Percentiles rank a stretch among this genome's conserved stretches.
phyloP scores from a whole-genome alignment of 2,888 invertebrate genomes.

The Thereva nobilitata region DNA sequence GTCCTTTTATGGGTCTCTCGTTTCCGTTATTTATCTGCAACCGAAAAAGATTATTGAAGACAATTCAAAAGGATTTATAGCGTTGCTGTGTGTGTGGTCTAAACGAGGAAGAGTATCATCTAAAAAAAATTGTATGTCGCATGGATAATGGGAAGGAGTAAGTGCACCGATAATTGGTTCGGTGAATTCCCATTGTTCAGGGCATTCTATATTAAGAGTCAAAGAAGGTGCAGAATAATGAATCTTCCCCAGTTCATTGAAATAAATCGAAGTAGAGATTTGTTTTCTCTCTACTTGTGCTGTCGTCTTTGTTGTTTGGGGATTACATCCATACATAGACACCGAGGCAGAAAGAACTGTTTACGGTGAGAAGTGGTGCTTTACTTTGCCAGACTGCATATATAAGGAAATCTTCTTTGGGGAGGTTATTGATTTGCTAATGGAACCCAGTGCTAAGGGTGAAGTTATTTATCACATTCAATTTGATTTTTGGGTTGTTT shows the following conservation, averaged over 20 bases:
- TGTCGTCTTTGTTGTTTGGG: slow-evolving; percentile 8
- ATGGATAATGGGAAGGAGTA: neutral
- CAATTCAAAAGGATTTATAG: slow-evolving; percentile 30
- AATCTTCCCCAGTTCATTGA: slow-evolving; percentile 28
- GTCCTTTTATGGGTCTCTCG: slow-evolving; percentile 38
- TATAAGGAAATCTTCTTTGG: too few species aligned
- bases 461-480: too few species aligned
- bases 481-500: too few species aligned
- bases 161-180: slow-evolving; percentile 27
- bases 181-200: slow-evolving; percentile 21
- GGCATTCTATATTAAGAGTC: neutral
- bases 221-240: slow-evolving; percentile 28
- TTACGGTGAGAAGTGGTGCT: neutral
- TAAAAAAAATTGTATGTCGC: too few species aligned
- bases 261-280: slow-evolving; percentile 27
- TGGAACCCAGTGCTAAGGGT: too few species aligned
- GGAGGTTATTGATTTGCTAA: too few species aligned
- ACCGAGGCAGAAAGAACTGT: neutral
- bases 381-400: too few species aligned
- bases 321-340: slow-evolving; percentile 14
- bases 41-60: slow-evolving; percentile 42
- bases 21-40: slow-evolving; percentile 41
- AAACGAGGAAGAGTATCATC: neutral
- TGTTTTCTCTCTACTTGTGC: slow-evolving; percentile 14
- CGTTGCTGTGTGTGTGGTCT: slow-evolving; percentile 6